Base-by-base conservation (phyloP, 2,113 vertebrate genomes). In the Rostratula benghalensis region DNA sequence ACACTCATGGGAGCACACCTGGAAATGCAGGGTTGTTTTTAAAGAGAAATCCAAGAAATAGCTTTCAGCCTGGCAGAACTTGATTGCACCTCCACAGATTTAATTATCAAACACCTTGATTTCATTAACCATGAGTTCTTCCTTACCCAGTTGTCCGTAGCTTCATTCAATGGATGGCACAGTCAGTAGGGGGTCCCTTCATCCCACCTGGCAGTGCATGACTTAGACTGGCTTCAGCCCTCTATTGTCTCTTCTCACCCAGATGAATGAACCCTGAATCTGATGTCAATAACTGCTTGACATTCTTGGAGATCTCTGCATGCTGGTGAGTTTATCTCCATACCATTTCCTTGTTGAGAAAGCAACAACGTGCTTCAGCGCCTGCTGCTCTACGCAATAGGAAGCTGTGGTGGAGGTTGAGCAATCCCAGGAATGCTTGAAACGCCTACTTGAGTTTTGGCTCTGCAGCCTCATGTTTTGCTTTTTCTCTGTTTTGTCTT, bases 211-310 rank as follows among this genome's bases (percentile, higher is more conserved):
- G 71, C 60, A 67, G 43, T 12, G 35, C 2, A 0, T 73, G 89
- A 70, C 69, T 95, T 83, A 70, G 65, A 48, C 23, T 8, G 39
- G 70, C 85, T 53, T 17, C 85, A 69, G 68, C 37, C 64, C 67
- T 77, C 59, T 18, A 21, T 94, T 74, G 83, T 81, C 51, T 74
- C 83, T 92, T 89, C 67, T 96, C 83, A 94, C 77, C 93, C 80
- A 76, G 86, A 90, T 95, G 89, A 94, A 94, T 75, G 93, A 95
- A 86, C 95, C 86, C 90, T 95, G 95, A 94, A 92, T 94, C 95
- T 92, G 79, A 93, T 80, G 89, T 83, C 91, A 90, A 22, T 70
- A 92, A 67, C 37, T 94, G 60, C 86, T 67, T 83, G 93, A 77
- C 93, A 96, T 97, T 96, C 93, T 69, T 95, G 89, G 80, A 92